Base-by-base conservation (phyloP, 2,113 vertebrate genomes). In the Thymallus thymallus region DNA sequence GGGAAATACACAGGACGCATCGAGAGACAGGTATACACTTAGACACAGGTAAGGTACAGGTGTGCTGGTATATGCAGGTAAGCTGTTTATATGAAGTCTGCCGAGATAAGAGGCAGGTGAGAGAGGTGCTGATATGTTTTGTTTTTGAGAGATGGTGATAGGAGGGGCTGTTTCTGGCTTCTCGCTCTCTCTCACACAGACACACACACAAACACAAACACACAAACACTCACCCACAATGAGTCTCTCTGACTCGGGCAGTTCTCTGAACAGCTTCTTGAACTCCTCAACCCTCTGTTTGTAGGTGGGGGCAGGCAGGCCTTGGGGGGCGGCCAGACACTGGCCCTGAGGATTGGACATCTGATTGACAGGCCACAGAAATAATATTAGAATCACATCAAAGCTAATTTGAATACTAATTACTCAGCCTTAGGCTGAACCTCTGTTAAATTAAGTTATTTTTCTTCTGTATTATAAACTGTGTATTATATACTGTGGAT, bases 281-380 rank as follows among this genome's bases (percentile, higher is more conserved):
- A 98, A 97, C 84, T 99, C 96, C 2, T 98, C 97, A 1, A 89
- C 89, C 77, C 91, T 95, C 72, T 96, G 96, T 88, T 95, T 98
- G 88, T 98, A 98, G 73, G 89, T 95, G 2, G 90, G 91, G 48
- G 48, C 48, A 82, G 91, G 89, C 46, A 95, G 92, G 81, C 92
- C 76, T 90, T 95, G 92, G 30, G 94, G 92, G 0, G 69, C 69
- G 0, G 80, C 45, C 0, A 86, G 73, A 83, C 78, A 86, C 71
- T 73, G 87, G 3, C 62, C 76, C 68, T 81, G 82, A 58, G 72
- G 7, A 2, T 91, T 86, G 0, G 75, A 84, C 72, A 56, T 84
- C 91, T 92, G 84, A 22, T 7, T 62, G 23, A 74, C 10, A 48
- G n/a, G 72, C 76, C 4, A 1, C 9, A 71, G 0, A 70, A 16